Evolutionary conservation across 2,888 invertebrate species (phyloP), one percentile per base, ranked within the genome.

Genomic region (Melipona beecheii): DNA sequence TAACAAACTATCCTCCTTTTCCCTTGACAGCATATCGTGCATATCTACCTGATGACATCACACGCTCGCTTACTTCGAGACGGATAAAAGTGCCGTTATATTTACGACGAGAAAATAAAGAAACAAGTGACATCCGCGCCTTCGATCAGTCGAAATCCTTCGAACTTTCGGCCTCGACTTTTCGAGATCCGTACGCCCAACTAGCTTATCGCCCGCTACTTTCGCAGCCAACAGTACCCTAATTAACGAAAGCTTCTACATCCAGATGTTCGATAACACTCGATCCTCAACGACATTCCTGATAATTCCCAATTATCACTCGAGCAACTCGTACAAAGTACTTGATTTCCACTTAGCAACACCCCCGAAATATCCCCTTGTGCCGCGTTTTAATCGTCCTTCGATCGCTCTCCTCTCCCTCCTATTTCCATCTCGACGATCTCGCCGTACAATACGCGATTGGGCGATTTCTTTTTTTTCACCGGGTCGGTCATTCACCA

Each of bases 1-100:
- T 54, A 27, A n/a, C 62, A 13, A 73, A 24, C 56, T 72, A 50
- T 75, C 43, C 75, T 78, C 84, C 75, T 75, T 75, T 78, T 72
- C 52, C 71, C 60, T 69, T 54, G 62, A 43, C 74, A 71, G 58
- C 60, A n/a, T n/a, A n/a, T 64, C 65, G 70, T 65, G 77, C 89
- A 87, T 89, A 84, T 77, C 86, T 83, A 78, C 75, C 64, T 27
- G 79, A 85, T 88, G 88, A 88, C 88, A 88, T 88, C 88, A 88
- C 68, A 73, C 68, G 56, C 76, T 80, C 36, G 60, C 78, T 86
- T 78, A 78, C 86, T 75, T 81, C 72, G 82, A 73, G 69, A 68
- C 75, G 71, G 78, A 73, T 82, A 75, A 84, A 78, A 81, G 70
- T 85, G 77, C 83, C 87, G 85, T 86, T 86, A 85, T 82, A 81